Evolutionary conservation across 2,113 vertebrate species (phyloP).

Genomic region (Genyomyrus donnyi): DNA sequence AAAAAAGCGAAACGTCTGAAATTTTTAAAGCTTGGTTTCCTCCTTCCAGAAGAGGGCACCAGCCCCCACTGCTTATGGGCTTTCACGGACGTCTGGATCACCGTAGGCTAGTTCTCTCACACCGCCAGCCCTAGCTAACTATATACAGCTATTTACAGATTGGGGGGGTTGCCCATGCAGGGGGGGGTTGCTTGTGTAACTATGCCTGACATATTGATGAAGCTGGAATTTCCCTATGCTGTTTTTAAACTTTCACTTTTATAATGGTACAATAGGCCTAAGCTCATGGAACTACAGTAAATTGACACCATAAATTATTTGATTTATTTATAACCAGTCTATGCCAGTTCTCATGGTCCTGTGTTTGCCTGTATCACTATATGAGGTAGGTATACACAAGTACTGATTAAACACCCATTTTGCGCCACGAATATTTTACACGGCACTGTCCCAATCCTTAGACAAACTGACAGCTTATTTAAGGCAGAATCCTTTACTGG

Average conservation of each 20-base stretch:
- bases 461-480: not conserved
- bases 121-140: not conserved
- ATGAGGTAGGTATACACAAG: slow-evolving; percentile 59
- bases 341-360: slow-evolving; percentile 18
- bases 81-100: not conserved
- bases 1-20: not conserved
- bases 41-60: not conserved
- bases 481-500: not conserved
- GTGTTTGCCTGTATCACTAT: slow-evolving; percentile 34
- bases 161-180: not conserved
- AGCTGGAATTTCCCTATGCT: not conserved
- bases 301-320: not conserved
- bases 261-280: not conserved
- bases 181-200: not conserved
- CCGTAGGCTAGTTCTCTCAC: not conserved
- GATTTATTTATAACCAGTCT: not conserved
- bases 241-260: not conserved
- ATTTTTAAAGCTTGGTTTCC: not conserved
- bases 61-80: not conserved
- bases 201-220: not conserved
- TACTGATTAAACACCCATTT: slow-evolving; percentile 24
- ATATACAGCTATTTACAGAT: not conserved
- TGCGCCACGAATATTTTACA: not conserved
- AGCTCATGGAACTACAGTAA: not conserved
- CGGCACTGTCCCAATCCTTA: not conserved